These are phyloP conservation scores for Drosophila mojavensis DNA, from an alignment of 1,140 invertebrate species.

Conservation along the genomic window DNA sequence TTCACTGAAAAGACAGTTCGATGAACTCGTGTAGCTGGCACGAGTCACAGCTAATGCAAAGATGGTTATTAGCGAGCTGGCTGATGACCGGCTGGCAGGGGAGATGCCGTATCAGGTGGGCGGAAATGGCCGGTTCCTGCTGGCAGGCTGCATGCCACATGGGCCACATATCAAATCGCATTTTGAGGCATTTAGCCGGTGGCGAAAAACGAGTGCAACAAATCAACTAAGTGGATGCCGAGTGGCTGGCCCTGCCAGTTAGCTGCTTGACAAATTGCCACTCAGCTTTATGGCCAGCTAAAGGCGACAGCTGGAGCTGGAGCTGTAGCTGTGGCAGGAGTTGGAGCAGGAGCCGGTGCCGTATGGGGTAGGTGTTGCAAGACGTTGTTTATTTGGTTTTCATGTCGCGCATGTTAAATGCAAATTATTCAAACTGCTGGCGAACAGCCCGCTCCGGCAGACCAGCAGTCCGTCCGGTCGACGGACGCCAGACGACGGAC, in stretches of 20 bases:
- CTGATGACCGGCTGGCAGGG: slow-evolving; percentile 6
- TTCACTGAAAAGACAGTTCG: slow-evolving; percentile 49
- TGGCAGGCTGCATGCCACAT: slow-evolving; percentile 27
- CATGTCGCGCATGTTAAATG: slow-evolving; percentile 81
- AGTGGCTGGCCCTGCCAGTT: slow-evolving; percentile 64
- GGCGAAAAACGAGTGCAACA: slow-evolving; percentile 79
- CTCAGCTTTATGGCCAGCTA: slow-evolving; percentile 46
- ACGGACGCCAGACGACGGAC: not conserved
- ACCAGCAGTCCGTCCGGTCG: not conserved
- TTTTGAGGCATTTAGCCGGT: slow-evolving; percentile 68
- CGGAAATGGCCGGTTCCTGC: slow-evolving; percentile 36
- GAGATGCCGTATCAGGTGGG: slow-evolving; percentile 44
- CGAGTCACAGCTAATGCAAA: slow-evolving; percentile 57
- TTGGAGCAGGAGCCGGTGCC: not conserved
- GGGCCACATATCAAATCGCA: slow-evolving; percentile 71
- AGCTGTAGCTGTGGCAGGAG: not conserved
- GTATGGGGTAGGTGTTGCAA: slow-evolving; percentile 21
- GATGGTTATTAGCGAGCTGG: slow-evolving; percentile 55
- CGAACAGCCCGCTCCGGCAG: slow-evolving; percentile 32
- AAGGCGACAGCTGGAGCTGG: not conserved
- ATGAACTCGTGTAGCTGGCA: slow-evolving; percentile 38
- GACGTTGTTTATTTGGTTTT: slow-evolving; percentile 77
- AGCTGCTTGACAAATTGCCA: slow-evolving; percentile 75
- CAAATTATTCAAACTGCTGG: slow-evolving; percentile 73
- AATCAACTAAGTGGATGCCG: slow-evolving; percentile 70